Percentiles rank a stretch among this genome's conserved stretches.
phyloP scores from a whole-genome alignment of 2,113 vertebrate genomes.

The Brachypteracias leptosomus region DNA sequence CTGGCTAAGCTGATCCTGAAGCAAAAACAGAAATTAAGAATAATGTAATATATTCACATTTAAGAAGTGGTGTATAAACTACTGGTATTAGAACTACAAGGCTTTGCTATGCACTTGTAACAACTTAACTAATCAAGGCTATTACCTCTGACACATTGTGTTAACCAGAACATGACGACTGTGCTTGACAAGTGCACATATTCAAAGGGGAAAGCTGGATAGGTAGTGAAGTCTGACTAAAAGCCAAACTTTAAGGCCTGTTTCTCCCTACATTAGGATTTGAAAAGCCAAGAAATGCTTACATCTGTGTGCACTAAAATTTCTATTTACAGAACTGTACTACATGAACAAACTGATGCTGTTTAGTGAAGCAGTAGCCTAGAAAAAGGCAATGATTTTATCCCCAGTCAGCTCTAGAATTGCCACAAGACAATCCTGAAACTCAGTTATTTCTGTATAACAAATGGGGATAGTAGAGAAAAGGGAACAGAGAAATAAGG shows the following conservation, averaged over 20 bases:
- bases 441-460: background rate
- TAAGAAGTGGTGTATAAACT: background rate
- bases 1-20: slow-evolving; percentile 84
- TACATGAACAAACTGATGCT: background rate
- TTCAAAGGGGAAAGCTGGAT: background rate
- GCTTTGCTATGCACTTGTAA: background rate
- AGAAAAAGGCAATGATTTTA: background rate
- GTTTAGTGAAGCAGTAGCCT: background rate
- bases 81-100: background rate
- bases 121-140: background rate
- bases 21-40: background rate
- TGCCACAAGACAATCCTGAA: background rate
- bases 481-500: background rate
- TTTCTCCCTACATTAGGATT: background rate
- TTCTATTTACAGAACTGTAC: background rate
- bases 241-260: background rate
- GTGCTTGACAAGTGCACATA: background rate
- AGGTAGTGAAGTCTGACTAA: background rate
- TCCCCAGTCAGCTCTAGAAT: background rate
- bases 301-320: fast-evolving
- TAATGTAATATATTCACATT: background rate
- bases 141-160: background rate
- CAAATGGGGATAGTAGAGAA: background rate
- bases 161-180: background rate
- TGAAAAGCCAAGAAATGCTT: background rate